Conservation (phyloP, 2,888 invertebrate genomes). For the Lasioglossum lativentre region DNA sequence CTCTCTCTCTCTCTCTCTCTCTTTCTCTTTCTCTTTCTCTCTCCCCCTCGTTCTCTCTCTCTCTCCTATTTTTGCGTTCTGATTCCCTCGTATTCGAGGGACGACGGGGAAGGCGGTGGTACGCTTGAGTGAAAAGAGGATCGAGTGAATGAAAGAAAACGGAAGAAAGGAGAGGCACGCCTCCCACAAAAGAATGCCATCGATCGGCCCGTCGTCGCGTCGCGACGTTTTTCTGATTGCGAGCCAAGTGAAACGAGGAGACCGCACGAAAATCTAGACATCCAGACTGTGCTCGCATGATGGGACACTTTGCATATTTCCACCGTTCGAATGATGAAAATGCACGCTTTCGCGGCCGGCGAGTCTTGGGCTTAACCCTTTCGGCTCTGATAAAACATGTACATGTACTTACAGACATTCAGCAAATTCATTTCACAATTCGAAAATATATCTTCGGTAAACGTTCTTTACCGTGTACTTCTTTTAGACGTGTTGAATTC, state of each 20-base stretch:
- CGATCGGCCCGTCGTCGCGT: conserved; percentile 60
- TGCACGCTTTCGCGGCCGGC: neutral
- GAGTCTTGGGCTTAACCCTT: neutral
- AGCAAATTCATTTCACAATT: no score
- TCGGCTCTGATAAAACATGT: neutral
- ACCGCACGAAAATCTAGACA: conserved; percentile 51
- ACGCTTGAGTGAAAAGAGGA: neutral
- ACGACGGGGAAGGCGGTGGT: neutral
- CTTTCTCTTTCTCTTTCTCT: neutral
- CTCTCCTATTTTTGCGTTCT: conserved; percentile 21
- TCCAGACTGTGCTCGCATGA: neutral
- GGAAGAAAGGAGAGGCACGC: conserved; percentile 49
- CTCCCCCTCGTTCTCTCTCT: neutral
- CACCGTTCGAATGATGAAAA: conserved; percentile 4
- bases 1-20: neutral
- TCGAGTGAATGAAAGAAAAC: conserved; percentile 40
- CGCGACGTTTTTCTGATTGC: conserved; percentile 69
- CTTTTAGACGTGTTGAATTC: no score
- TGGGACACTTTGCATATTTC: conserved; percentile 7
- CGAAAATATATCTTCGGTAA: no score
- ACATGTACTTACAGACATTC: neutral
- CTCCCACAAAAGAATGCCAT: conserved; percentile 66
- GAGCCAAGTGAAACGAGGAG: conserved; percentile 58
- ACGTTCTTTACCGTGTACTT: no score
- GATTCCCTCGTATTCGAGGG: conserved; percentile 23